Evolutionary conservation across 2,113 vertebrate species (phyloP).

Genomic region (Burhinus oedicnemus): DNA sequence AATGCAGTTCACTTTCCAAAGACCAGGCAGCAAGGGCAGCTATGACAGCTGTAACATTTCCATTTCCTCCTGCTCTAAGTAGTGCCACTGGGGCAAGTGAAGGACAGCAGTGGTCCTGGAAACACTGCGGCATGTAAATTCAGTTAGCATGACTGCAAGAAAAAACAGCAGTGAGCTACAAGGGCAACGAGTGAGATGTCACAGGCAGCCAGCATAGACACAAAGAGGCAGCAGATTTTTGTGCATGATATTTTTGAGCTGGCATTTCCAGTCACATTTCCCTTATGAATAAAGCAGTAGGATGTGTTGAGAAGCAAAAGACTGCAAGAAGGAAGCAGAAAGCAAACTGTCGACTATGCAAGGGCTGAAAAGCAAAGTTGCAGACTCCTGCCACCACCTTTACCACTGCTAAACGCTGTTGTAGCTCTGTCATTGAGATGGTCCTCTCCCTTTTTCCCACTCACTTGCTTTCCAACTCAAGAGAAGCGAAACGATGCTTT

Average conservation of each 20-base stretch:
- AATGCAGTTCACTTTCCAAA: conserved; percentile 42
- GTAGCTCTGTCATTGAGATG: background rate
- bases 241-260: conserved; percentile 48
- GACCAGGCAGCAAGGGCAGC: conserved; percentile 56
- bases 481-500: background rate
- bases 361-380: background rate
- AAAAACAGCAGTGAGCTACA: conserved; percentile 36
- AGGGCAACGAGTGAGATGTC: conserved; percentile 52
- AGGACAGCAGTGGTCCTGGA: conserved; percentile 65
- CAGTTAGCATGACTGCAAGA: conserved; percentile 52
- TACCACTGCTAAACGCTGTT: background rate
- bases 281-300: conserved; percentile 2
- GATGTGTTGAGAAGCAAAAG: conserved; percentile 20
- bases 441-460: background rate
- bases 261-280: conserved; percentile 38
- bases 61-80: conserved; percentile 50
- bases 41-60: conserved; percentile 66
- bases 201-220: conserved; percentile 37
- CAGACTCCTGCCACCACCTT: background rate
- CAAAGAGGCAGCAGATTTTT: conserved; percentile 52
- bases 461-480: background rate
- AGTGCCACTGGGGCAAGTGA: conserved; percentile 49
- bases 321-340: conserved; percentile 1
- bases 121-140: conserved; percentile 60
- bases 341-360: background rate